Conservation (phyloP, 2,797 vertebrate genomes). For the Sternotherus odoratus region DNA sequence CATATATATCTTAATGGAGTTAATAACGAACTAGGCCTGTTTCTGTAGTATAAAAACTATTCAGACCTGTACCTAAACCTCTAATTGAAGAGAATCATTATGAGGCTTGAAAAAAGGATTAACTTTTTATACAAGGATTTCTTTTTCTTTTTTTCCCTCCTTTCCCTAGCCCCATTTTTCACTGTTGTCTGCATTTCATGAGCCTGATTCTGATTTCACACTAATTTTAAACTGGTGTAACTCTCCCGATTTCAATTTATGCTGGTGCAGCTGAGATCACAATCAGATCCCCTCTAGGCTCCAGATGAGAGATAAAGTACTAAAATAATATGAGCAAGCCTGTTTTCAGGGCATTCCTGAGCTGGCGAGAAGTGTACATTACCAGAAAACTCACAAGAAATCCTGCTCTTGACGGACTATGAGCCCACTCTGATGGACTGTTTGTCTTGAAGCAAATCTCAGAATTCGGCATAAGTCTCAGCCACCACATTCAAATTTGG, state of each 20-base stretch:
- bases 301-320: not conserved
- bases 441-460: not conserved
- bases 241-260: slow-evolving; percentile 27
- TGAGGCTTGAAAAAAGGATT: not conserved
- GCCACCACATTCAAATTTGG: not conserved
- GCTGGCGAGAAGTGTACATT: slow-evolving; percentile 1
- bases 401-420: not conserved
- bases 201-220: slow-evolving; percentile 17
- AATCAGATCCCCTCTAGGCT: not conserved
- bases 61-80: not conserved
- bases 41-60: not conserved
- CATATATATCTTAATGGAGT: not conserved
- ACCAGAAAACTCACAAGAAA: not conserved
- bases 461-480: not conserved
- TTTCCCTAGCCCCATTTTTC: not conserved
- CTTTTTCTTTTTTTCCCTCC: not conserved
- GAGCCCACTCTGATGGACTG: not conserved
- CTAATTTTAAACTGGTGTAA: slow-evolving; percentile 33
- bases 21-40: not conserved
- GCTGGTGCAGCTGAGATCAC: slow-evolving; percentile 30
- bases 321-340: slow-evolving; percentile 40
- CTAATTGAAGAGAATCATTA: slow-evolving; percentile 17
- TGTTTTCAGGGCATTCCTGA: slow-evolving; percentile 26
- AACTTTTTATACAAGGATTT: not conserved
- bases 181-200: slow-evolving; percentile 9